These are phyloP conservation scores for Cactoblastis cactorum DNA, from an alignment of 2,888 invertebrate genomes.

Conservation along the genomic window DNA sequence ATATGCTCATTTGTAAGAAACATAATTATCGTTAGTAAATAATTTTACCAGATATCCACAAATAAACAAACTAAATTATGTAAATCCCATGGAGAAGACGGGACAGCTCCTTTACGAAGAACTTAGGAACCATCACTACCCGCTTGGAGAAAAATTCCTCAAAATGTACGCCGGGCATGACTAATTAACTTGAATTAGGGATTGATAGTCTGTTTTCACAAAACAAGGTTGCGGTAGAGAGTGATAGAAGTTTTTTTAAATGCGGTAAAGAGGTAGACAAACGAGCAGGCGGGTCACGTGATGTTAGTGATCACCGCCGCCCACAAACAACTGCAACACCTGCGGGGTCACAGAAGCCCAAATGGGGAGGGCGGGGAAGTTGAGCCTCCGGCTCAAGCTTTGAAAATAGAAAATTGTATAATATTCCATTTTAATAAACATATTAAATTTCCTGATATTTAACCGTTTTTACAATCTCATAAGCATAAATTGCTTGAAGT, in stretches of 20 bases:
- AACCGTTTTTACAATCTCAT: conserved; percentile 1
- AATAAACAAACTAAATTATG: too few relatives aligned
- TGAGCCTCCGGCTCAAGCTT: too few relatives aligned
- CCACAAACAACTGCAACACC: too few relatives aligned
- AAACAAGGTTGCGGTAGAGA: neutral
- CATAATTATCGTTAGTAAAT: neutral
- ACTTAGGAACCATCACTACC: conserved; percentile 2
- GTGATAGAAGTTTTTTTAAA: too few relatives aligned
- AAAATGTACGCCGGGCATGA: neutral
- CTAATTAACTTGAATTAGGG: conserved; percentile 1
- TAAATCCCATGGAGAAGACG: neutral
- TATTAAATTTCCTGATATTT: neutral
- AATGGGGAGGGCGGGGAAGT: too few relatives aligned
- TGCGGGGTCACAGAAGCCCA: too few relatives aligned
- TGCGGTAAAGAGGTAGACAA: too few relatives aligned
- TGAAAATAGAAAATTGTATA: too few relatives aligned
- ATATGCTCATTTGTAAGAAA: neutral
- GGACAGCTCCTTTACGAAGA: conserved; percentile 5
- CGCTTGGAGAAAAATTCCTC: conserved; percentile 2
- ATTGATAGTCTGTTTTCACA: neutral
- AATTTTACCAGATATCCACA: neutral
- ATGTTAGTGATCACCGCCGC: too few relatives aligned
- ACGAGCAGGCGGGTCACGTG: too few relatives aligned
- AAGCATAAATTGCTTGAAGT: conserved; percentile 61
- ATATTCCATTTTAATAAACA: neutral